Base-by-base conservation (phyloP, 2,888 invertebrate species). In the Thera obeliscata region DNA sequence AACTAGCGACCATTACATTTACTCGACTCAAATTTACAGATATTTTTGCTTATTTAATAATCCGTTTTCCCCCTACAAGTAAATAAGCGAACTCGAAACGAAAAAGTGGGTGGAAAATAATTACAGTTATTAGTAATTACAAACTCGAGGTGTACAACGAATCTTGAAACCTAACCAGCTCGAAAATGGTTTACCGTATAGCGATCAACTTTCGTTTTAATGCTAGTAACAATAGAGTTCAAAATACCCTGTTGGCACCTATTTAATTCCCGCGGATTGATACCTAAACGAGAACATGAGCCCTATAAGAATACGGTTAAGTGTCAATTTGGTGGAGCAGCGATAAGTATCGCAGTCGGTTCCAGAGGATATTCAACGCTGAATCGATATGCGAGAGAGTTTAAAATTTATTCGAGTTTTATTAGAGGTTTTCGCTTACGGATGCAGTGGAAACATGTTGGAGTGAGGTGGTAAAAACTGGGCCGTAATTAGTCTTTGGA, bases 401-500 rank as follows among this genome's bases (percentile, higher is more conserved):
- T 80, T 79, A 77, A 81, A 82, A 82, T 81, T 83, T 77, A 81
- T 78, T 81, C 74, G 74, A 76, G 78, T 78, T 79, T 76, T 70
- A 78, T 82, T 79, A 76, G 71, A 78, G 81, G 76, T 80, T 84
- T 82, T 78, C 78, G 75, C 76, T 74, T 75, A 77, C 78, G 80
- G 80, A 78, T 81, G 82, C 81, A 84, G 77, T 81, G 82, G 82
- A 81, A 86, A 83, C 83, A 87, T 82, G 83, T 85, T 81, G 84
- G 79, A 81, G 84, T 70, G 81, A 82, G 82, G 82, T 81, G 84
- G 87, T 87, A 88, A 88, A 89, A 88, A 89, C 85, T 86, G 82
- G 77, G 83, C 76, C 79, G 87, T 91, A 91, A 91, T 91, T 90
- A 91, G 90, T 89, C 83, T 87, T 86, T 86, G 84, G 81, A 87